Base-by-base conservation (phyloP, 2,113 vertebrate species). In the Riparia riparia region DNA sequence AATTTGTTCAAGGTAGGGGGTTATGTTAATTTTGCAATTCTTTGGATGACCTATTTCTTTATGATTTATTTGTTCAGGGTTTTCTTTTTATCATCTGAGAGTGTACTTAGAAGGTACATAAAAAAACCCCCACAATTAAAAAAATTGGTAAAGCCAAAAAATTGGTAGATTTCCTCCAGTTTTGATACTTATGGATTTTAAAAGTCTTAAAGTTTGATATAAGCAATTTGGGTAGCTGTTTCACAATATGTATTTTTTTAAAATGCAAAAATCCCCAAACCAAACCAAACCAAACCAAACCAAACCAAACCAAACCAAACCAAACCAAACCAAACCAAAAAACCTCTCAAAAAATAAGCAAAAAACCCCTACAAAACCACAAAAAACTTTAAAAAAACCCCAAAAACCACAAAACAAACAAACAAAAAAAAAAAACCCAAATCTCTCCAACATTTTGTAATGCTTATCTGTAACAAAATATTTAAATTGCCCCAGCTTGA, bases 1-100 rank as follows among this genome's bases (percentile, higher is more conserved):
- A 79, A 92, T 96, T 94, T 94, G 49, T 90, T 94, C 88, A 93
- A 94, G 70, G 63, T 90, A 93, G 82, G 74, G 66, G 57, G 58
- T 49, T 90, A 41, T 69, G 41, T 74, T 84, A 68, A 72, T 88
- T 89, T 76, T 85, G 72, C 13, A 88, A 28, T 41, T 37, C 37
- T 79, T 89, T 49, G n/a, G 11, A 58, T 56, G 47, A 68, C 68
- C 53, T 84, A n/a, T 68, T 86, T 91, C 26, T 78, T 68, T 64
- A 58, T 42, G 56, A 51, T 63, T 84, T 64, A 42, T 66, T 81
- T 87, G 41, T 93, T 50, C 14, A 24, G 45, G 8, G 6, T 14
- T 79, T 70, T 84, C 50, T 86, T 9, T 24, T 92, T 60, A 44
- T 53, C 16, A 64, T 82, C 32, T 81, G 9, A 60, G 14, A 24